phyloP scores from a whole-genome alignment of 2,113 vertebrate species.

The Triplophysa siluroides region DNA sequence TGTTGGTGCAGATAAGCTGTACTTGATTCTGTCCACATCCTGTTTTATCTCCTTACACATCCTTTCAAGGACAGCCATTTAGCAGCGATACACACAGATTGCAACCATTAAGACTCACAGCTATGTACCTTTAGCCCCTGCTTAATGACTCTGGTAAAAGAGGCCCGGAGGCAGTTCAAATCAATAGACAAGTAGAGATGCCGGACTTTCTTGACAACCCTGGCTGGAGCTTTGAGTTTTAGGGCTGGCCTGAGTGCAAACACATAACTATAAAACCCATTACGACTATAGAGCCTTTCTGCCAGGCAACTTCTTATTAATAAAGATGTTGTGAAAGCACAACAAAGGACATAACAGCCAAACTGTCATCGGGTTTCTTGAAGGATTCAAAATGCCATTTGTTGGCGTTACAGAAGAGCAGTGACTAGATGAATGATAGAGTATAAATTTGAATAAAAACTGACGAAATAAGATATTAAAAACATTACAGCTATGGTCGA shows the following conservation, averaged over 20 bases:
- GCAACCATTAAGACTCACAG: slow-evolving; percentile 33
- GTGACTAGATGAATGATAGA: not conserved
- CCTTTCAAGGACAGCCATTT: slow-evolving; percentile 32
- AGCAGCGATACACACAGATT: slow-evolving; percentile 16
- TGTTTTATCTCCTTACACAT: slow-evolving; percentile 6
- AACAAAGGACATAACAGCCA: not conserved
- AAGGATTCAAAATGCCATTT: not conserved
- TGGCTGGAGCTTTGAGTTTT: slow-evolving; percentile 31
- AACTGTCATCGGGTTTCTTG: slow-evolving; percentile 4
- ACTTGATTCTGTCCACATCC: slow-evolving; percentile 22
- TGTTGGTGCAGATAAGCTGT: not conserved
- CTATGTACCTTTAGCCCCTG: slow-evolving; percentile 8
- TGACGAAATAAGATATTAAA: not conserved
- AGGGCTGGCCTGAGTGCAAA: slow-evolving; percentile 6
- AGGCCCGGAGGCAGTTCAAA: slow-evolving; percentile 26
- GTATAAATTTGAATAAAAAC: not conserved
- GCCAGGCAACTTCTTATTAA: not conserved
- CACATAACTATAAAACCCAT: slow-evolving; percentile 18
- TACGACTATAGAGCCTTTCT: slow-evolving; percentile 24
- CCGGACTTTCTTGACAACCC: slow-evolving; percentile 39
- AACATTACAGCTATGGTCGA: not conserved
- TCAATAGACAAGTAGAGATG: slow-evolving; percentile 46
- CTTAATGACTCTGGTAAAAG: slow-evolving; percentile 47
- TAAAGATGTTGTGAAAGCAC: slow-evolving; percentile 5
- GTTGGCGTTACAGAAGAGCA: not conserved